phyloP scores from a whole-genome alignment of 2,797 vertebrate species.

The Acanthurus leucopareius region DNA sequence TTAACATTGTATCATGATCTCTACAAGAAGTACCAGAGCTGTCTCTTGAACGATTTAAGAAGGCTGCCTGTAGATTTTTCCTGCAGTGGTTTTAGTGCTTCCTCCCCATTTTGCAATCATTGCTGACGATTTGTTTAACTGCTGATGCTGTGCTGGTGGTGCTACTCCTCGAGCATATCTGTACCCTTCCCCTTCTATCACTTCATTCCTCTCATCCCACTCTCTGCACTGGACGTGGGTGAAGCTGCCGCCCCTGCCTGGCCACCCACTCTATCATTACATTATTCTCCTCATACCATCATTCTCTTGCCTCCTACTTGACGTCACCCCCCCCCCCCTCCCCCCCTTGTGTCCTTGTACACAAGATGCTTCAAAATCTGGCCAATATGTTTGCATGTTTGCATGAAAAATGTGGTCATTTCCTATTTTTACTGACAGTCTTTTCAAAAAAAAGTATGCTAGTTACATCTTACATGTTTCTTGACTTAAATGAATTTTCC shows the following conservation, averaged over 20 bases:
- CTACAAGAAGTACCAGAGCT: neutral
- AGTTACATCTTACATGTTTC: constrained; percentile 36
- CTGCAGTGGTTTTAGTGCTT: constrained; percentile 34
- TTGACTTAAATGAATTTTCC: constrained; percentile 43
- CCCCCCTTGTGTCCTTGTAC: constrained; percentile 42
- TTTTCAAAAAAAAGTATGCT: constrained; percentile 2
- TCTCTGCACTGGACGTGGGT: constrained; percentile 63
- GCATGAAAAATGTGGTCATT: constrained; percentile 4
- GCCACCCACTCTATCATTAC: constrained; percentile 64
- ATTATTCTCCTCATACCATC: constrained; percentile 69
- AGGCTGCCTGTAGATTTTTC: constrained; percentile 7
- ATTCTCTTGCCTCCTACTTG: constrained; percentile 44
- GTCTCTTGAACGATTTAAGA: constrained; percentile 9
- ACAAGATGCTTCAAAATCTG: constrained; percentile 31
- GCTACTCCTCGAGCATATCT: constrained; percentile 56
- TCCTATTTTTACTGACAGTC: constrained; percentile 9
- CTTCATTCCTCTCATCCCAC: constrained; percentile 73
- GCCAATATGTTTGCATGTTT: neutral
- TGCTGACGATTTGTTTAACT: constrained; percentile 40
- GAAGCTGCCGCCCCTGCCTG: constrained; percentile 61
- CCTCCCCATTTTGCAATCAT: constrained; percentile 23
- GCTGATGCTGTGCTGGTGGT: constrained; percentile 41
- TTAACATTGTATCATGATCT: constrained; percentile 20
- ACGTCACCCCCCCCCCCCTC: constrained; percentile 37
- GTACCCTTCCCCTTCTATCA: constrained; percentile 74